These are phyloP conservation scores for Temnothorax unifasciatus DNA, from an alignment of 2,888 invertebrate genomes.

Conservation along the genomic window DNA sequence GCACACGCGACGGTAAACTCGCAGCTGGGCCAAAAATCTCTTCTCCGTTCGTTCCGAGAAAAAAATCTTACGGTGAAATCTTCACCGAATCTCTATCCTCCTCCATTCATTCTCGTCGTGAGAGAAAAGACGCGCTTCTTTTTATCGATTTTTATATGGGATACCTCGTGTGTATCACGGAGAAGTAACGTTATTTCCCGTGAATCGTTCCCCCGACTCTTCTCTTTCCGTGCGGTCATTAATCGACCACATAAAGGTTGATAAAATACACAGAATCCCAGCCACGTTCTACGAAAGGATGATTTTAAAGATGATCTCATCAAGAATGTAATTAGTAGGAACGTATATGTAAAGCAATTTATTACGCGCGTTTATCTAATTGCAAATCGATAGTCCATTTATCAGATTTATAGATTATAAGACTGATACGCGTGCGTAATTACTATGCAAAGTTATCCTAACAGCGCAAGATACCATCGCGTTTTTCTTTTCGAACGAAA, in stretches of 20 bases:
- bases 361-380: conserved; percentile 24
- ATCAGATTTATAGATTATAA: conserved; percentile 27
- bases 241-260: conserved; percentile 27
- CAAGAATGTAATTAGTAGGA: conserved; percentile 27
- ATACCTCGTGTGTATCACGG: conserved; percentile 11
- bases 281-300: conserved; percentile 23
- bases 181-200: conserved; percentile 30
- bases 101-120: conserved; percentile 27
- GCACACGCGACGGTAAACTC: conserved; percentile 31
- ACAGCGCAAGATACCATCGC: conserved; percentile 7
- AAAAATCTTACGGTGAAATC: conserved; percentile 29
- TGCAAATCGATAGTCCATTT: conserved; percentile 42
- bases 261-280: conserved; percentile 17
- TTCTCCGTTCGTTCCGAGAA: conserved; percentile 54
- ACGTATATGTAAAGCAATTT: conserved; percentile 13
- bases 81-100: conserved; percentile 12
- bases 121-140: not conserved
- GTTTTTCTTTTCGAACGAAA: not conserved
- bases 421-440: not conserved
- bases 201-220: not conserved
- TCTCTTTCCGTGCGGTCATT: conserved; percentile 2
- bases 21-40: conserved; percentile 15
- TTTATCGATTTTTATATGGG: conserved; percentile 27
- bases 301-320: conserved; percentile 53
- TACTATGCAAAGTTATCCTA: conserved; percentile 23